These are phyloP conservation scores for Charanyca ferruginea DNA, from an alignment of 2,888 invertebrate species.

Conservation along the genomic window DNA sequence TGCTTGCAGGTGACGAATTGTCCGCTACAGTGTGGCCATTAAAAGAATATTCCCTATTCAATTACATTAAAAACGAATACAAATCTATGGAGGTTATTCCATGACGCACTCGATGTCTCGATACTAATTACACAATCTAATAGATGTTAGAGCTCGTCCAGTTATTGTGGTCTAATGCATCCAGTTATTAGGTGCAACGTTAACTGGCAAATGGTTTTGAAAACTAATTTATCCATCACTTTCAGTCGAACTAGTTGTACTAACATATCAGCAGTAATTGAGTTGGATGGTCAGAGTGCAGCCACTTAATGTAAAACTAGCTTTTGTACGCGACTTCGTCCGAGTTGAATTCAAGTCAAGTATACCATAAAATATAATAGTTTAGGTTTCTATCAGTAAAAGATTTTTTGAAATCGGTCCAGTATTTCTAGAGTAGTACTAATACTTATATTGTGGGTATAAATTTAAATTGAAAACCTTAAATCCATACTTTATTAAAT, in stretches of 20 bases:
- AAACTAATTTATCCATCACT: constrained; percentile 52
- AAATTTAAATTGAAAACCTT: too few relatives aligned
- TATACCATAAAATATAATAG: too few relatives aligned
- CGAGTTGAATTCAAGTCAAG: too few relatives aligned
- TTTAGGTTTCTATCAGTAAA: too few relatives aligned
- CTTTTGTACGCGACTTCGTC: too few relatives aligned
- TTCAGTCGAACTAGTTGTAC: constrained; percentile 44
- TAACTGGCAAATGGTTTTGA: constrained; percentile 50
- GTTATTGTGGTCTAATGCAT: constrained; percentile 55
- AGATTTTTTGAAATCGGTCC: too few relatives aligned
- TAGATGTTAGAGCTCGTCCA: constrained; percentile 32
- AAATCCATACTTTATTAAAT: too few relatives aligned
- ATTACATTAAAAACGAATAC: constrained; percentile 14
- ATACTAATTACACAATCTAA: constrained; percentile 23
- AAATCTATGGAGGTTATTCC: neutral
- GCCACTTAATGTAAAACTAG: constrained; percentile 3
- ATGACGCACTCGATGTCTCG: constrained; percentile 13
- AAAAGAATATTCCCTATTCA: constrained; percentile 6
- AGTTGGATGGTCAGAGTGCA: constrained; percentile 18
- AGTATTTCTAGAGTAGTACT: too few relatives aligned
- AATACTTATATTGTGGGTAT: too few relatives aligned
- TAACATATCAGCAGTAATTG: constrained; percentile 19
- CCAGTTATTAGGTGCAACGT: constrained; percentile 44
- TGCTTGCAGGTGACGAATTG: too few relatives aligned
- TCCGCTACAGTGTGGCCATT: too few relatives aligned